A percentile compares a stretch with the other conserved stretches of the same genome.
These are phyloP conservation scores for Diuraphis noxia DNA, from an alignment of 1,140 invertebrate genomes.

Conservation along the genomic window DNA sequence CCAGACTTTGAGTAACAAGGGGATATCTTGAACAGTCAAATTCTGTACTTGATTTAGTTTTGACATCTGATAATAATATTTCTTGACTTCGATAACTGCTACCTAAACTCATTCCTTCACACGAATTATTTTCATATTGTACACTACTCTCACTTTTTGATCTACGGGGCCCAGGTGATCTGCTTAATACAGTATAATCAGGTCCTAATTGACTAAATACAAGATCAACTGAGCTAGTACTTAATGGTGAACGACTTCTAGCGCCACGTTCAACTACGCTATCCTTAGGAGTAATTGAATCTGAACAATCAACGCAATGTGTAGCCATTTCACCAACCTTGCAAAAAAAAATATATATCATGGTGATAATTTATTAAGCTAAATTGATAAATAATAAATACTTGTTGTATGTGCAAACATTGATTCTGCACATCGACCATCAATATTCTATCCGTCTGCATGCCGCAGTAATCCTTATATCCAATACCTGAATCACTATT, in stretches of 20 bases:
- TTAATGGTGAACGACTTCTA: constrained; percentile 58
- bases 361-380: background rate
- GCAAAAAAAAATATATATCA: background rate
- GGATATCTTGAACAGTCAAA: constrained; percentile 54
- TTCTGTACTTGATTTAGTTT: constrained; percentile 24
- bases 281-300: constrained; percentile 48
- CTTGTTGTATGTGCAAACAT: constrained; percentile 60
- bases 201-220: constrained; percentile 54
- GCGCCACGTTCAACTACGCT: constrained; percentile 50
- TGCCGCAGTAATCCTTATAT: constrained; percentile 82
- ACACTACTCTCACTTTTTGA: constrained; percentile 55
- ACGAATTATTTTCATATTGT: constrained; percentile 55
- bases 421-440: constrained; percentile 75
- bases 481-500: constrained; percentile 95
- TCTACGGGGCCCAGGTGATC: constrained; percentile 21
- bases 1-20: constrained; percentile 63
- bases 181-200: constrained; percentile 36
- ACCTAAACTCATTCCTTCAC: constrained; percentile 57
- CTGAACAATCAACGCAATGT: constrained; percentile 47
- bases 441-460: constrained; percentile 78
- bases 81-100: constrained; percentile 57
- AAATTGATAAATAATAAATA: constrained; percentile 52
- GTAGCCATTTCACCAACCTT: constrained; percentile 50
- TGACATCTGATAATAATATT: constrained; percentile 56
- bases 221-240: constrained; percentile 57